Conservation (phyloP, 2,797 vertebrate species). For the Poecilia gillii region DNA sequence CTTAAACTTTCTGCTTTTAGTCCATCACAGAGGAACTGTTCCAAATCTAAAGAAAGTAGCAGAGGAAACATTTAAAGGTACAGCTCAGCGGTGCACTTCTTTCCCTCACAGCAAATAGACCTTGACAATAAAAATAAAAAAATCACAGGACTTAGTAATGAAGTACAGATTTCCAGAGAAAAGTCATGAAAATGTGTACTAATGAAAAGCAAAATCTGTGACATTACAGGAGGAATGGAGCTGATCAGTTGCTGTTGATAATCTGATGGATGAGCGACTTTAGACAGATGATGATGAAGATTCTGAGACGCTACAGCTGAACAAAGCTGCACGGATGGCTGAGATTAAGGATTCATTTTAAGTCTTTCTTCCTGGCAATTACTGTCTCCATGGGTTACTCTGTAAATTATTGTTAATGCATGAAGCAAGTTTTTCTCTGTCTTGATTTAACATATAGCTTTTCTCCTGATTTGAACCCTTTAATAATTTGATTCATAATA, state of each 20-base stretch:
- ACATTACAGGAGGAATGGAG: neutral
- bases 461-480: neutral
- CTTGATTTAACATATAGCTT: neutral
- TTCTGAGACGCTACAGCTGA: neutral
- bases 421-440: neutral
- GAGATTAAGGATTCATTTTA: neutral
- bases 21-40: slow-evolving; percentile 85
- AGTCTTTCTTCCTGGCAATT: neutral
- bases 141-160: neutral
- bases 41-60: slow-evolving; percentile 82
- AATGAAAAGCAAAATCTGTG: neutral
- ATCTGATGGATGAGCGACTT: neutral
- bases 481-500: neutral
- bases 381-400: neutral
- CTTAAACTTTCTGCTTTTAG: slow-evolving; percentile 92
- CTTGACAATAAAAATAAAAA: neutral
- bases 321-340: neutral
- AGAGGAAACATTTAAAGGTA: slow-evolving; percentile 4
- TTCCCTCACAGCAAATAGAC: neutral
- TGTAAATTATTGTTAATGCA: neutral
- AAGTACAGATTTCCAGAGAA: neutral
- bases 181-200: neutral
- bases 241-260: neutral
- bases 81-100: neutral
- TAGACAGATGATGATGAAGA: neutral